Conservation (phyloP, 2,113 vertebrate species). For the Saguinus imperator region DNA sequence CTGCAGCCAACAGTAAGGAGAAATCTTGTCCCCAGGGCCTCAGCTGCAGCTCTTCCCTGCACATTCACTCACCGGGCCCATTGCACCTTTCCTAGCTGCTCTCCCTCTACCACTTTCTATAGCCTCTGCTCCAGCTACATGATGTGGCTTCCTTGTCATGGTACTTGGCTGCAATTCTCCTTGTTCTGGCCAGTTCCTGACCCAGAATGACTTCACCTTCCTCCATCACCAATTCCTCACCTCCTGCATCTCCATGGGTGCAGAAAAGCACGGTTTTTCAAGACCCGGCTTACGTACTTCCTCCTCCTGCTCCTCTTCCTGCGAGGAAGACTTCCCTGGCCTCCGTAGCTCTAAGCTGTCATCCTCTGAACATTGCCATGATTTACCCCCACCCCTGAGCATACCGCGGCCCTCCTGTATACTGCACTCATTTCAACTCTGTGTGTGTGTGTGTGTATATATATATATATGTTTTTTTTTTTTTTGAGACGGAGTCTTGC, state of each 20-base stretch:
- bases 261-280: not conserved
- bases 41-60: not conserved
- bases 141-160: not conserved
- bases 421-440: too few species aligned
- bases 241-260: not conserved
- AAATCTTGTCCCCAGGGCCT: not conserved
- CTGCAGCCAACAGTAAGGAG: not conserved
- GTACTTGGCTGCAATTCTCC: not conserved
- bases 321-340: not conserved
- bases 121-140: not conserved
- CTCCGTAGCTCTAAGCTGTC: not conserved
- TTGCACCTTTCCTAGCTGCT: accelerated
- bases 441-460: too few species aligned
- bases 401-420: not conserved
- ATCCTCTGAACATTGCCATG: not conserved
- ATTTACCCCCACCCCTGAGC: not conserved
- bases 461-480: too few species aligned
- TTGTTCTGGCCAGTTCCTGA: not conserved
- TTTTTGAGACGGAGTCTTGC: too few species aligned
- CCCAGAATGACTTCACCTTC: not conserved
- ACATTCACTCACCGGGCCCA: too few species aligned
- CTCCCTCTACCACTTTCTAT: not conserved
- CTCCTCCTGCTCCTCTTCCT: not conserved
- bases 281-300: not conserved
- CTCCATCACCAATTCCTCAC: not conserved